These are phyloP conservation scores for Cataglyphis altisquamis DNA, from an alignment of 2,888 invertebrate genomes.

Conservation along the genomic window DNA sequence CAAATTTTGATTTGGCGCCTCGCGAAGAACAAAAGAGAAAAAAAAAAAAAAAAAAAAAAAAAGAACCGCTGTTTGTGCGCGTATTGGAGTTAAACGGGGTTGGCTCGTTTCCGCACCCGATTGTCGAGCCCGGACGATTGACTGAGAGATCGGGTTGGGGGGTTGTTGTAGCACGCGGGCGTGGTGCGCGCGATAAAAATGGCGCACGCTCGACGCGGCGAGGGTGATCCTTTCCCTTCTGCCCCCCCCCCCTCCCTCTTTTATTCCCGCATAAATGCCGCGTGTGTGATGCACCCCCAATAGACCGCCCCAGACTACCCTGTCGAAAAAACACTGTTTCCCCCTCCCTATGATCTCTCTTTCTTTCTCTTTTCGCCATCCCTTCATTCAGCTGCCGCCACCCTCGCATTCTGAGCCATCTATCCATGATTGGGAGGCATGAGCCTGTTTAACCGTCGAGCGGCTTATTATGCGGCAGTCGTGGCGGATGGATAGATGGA, in stretches of 20 bases:
- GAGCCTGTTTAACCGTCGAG: conserved; percentile 77
- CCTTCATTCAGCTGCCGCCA: conserved; percentile 56
- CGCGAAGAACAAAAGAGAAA: conserved; percentile 16
- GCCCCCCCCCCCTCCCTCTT: conserved; percentile 47
- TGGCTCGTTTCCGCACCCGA: conserved; percentile 59
- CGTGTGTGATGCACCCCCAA: conserved; percentile 81
- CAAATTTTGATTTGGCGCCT: conserved; percentile 67
- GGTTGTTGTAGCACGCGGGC: conserved; percentile 80
- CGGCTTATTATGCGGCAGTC: conserved; percentile 79
- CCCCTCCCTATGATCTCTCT: conserved; percentile 33
- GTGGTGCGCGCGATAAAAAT: conserved; percentile 84
- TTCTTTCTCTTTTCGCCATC: conserved; percentile 29
- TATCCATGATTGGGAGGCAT: conserved; percentile 70
- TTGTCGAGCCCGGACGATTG: conserved; percentile 66
- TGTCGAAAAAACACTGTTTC: conserved; percentile 71
- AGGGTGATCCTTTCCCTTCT: conserved; percentile 64
- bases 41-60: conserved; percentile 71
- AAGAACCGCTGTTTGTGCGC: conserved; percentile 75
- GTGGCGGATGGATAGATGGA: conserved; percentile 73
- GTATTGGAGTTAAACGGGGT: conserved; percentile 74
- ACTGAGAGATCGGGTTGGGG: conserved; percentile 64
- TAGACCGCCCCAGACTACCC: conserved; percentile 78
- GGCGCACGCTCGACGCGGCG: conserved; percentile 79
- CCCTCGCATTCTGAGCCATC: conserved; percentile 63
- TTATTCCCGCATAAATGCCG: conserved; percentile 79